Conservation (phyloP, 1,140 invertebrate genomes). For the Ooceraea biroi region DNA sequence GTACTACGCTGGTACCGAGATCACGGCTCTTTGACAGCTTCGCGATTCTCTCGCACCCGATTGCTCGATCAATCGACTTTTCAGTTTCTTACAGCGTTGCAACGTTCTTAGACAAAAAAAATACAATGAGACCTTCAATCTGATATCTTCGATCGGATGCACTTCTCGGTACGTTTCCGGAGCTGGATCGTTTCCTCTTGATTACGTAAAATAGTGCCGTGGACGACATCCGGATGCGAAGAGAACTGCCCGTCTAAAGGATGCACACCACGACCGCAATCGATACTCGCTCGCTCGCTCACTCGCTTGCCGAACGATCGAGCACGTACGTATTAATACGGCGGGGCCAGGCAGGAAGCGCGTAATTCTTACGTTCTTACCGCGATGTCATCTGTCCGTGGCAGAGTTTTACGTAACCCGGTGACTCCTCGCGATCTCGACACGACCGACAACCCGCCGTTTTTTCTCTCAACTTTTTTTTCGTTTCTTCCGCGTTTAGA, state of each 20-base stretch:
- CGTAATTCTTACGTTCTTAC: constrained; percentile 74
- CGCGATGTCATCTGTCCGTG: constrained; percentile 69
- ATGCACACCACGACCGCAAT: constrained; percentile 26
- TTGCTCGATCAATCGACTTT: background rate
- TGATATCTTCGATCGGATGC: background rate
- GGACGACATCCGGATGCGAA: constrained; percentile 25
- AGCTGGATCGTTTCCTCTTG: background rate
- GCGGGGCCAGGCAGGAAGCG: constrained; percentile 61
- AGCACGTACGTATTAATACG: constrained; percentile 64
- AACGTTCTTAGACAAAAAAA: background rate
- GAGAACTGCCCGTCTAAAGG: constrained; percentile 18
- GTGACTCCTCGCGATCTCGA: constrained; percentile 51
- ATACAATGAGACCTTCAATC: background rate
- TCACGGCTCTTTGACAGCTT: background rate
- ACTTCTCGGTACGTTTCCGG: background rate
- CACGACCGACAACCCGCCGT: constrained; percentile 21
- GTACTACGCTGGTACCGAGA: constrained; percentile 40
- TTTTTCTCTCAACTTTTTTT: constrained; percentile 20
- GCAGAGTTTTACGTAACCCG: constrained; percentile 72
- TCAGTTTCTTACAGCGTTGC: background rate
- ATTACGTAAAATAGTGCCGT: background rate
- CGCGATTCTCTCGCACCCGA: background rate
- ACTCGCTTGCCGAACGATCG: constrained; percentile 44
- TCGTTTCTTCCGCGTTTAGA: constrained; percentile 15
- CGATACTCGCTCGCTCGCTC: constrained; percentile 32